phyloP scores from a whole-genome alignment of 2,888 invertebrate species.

The Noctuana brunneofusca region DNA sequence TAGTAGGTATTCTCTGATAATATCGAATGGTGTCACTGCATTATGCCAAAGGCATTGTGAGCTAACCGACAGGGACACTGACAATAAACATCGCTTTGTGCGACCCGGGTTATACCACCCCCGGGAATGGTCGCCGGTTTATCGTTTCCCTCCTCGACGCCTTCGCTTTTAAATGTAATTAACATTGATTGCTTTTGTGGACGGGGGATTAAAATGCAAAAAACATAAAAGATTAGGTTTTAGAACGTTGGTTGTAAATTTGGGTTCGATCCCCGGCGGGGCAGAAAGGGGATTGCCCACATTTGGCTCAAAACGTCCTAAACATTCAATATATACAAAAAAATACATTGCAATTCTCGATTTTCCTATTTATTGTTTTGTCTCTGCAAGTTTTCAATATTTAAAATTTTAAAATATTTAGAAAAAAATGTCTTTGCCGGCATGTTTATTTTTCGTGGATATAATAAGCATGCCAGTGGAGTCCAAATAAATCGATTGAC shows the following conservation, averaged over 20 bases:
- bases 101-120: conserved; percentile 7
- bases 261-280: background rate
- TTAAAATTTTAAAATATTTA: too few species aligned
- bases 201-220: background rate
- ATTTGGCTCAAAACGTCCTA: too few species aligned
- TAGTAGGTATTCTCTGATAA: background rate
- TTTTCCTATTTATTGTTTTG: too few species aligned
- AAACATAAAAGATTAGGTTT: background rate
- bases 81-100: conserved; percentile 5
- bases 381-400: too few species aligned
- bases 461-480: too few species aligned
- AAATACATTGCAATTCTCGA: too few species aligned
- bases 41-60: background rate
- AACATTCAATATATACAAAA: too few species aligned
- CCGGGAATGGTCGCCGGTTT: conserved; percentile 10
- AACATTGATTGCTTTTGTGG: conserved; percentile 21
- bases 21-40: background rate
- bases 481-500: too few species aligned
- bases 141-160: conserved; percentile 3
- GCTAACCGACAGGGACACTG: background rate
- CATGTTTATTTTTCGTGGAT: too few species aligned
- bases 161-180: conserved; percentile 28
- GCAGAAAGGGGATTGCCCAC: too few species aligned
- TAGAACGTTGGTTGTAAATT: background rate
- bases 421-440: too few species aligned